These are phyloP conservation scores for Blennius ocellaris DNA, from an alignment of 2,113 vertebrate genomes.

Conservation along the genomic window DNA sequence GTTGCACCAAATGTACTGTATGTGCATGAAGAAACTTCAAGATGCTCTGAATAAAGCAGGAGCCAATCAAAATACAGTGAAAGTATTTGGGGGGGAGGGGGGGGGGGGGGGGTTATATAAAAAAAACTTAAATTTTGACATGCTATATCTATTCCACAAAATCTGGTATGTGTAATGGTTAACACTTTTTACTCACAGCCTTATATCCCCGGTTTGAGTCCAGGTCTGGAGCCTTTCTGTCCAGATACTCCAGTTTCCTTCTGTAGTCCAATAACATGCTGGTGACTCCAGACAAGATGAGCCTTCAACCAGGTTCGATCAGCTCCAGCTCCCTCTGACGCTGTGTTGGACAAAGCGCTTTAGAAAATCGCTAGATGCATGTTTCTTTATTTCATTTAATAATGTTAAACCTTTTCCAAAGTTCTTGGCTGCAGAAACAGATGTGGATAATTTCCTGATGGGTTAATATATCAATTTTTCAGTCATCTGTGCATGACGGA, in stretches of 20 bases:
- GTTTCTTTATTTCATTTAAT: background rate
- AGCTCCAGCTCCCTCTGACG: no score
- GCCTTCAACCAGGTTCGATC: no score
- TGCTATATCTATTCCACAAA: conserved; percentile 13
- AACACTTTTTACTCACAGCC: no score
- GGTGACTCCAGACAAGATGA: no score
- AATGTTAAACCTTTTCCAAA: background rate
- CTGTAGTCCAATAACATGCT: no score
- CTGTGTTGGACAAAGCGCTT: no score
- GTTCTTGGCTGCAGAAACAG: conserved; percentile 4
- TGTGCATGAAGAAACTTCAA: background rate
- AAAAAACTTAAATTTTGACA: background rate
- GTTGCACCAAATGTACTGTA: background rate
- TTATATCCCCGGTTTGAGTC: no score
- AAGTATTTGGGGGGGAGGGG: no score
- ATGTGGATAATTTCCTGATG: conserved; percentile 17
- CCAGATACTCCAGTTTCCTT: no score
- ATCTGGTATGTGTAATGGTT: background rate
- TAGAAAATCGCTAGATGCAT: no score
- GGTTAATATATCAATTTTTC: conserved; percentile 11
- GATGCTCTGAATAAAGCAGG: background rate
- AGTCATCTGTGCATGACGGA: background rate
- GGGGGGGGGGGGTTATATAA: no score
- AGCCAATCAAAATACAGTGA: background rate
- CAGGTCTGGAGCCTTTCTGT: no score